Conservation (phyloP, 2,888 invertebrate species). For the Isotomurus palustris region DNA sequence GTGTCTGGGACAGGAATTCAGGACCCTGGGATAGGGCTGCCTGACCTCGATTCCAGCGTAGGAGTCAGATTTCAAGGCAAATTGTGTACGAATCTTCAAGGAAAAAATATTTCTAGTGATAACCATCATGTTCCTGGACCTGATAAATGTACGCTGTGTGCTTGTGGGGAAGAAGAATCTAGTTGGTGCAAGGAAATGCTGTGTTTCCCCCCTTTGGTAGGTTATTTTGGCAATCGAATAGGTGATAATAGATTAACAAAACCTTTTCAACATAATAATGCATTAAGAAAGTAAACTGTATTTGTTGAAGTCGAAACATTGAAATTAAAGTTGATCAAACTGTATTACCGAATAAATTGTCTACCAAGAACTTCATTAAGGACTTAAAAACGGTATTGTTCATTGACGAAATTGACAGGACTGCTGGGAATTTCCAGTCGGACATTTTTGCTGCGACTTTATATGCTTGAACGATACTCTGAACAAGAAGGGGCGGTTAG, state of each 20-base stretch:
- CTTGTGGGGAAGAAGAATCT: conserved; percentile 77
- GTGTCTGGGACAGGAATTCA: neutral
- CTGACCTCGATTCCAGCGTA: neutral
- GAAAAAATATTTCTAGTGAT: conserved; percentile 67
- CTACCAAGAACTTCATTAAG: no score
- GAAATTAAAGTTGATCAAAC: neutral
- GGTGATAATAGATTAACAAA: neutral
- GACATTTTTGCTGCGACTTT: conserved; percentile 80
- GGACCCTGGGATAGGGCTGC: neutral
- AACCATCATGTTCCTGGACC: conserved; percentile 79
- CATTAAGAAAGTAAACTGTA: no score
- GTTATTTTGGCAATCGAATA: conserved; percentile 28
- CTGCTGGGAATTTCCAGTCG: conserved; percentile 77
- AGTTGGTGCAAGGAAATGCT: conserved; percentile 80
- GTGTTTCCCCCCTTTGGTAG: conserved; percentile 77
- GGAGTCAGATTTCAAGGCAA: conserved; percentile 2
- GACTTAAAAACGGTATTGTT: neutral
- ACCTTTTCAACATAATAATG: no score
- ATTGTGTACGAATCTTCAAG: conserved; percentile 69
- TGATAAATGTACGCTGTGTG: conserved; percentile 79
- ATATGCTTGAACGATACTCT: conserved; percentile 78
- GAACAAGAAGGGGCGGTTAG: conserved; percentile 56
- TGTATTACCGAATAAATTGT: neutral
- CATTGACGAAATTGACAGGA: conserved; percentile 58
- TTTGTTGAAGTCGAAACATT: no score